Percentiles rank a stretch among this genome's conserved stretches.
Evolutionary conservation across 2,888 invertebrate genomes (phyloP).

Genomic region (Actias luna): DNA sequence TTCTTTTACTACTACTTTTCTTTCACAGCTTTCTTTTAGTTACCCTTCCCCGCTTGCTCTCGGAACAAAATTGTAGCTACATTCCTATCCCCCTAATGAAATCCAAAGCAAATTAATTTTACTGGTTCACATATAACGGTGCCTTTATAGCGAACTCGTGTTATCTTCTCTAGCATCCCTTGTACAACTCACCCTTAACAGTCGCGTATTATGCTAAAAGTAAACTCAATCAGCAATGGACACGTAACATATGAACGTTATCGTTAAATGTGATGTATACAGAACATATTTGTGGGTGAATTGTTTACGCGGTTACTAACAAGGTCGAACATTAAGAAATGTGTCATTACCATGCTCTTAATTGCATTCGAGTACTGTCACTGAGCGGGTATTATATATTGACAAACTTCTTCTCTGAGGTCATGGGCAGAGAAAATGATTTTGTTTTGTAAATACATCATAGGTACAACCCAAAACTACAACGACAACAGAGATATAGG

Average conservation of each 20-base stretch:
- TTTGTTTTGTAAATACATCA: no score
- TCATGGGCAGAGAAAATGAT: neutral
- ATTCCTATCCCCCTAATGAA: neutral
- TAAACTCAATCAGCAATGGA: constrained; percentile 17
- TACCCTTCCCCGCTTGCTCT: no score
- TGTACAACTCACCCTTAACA: neutral
- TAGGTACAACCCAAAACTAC: no score
- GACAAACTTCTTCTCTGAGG: neutral
- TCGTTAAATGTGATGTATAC: constrained; percentile 9
- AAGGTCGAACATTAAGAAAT: constrained; percentile 39
- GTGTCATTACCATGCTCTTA: constrained; percentile 46
- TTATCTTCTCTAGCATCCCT: neutral
- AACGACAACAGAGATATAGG: no score
- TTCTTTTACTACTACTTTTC: no score
- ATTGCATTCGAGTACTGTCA: constrained; percentile 49
- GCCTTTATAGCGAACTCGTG: neutral
- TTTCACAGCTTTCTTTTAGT: no score
- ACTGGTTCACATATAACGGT: neutral
- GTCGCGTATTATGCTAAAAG: constrained; percentile 1
- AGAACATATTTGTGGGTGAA: constrained; percentile 26
- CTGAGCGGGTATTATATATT: constrained; percentile 25
- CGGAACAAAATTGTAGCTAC: no score
- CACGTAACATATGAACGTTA: neutral
- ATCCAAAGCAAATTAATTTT: neutral
- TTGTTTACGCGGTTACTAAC: constrained; percentile 32